Conservation (phyloP, 2,888 invertebrate species). For the Biston stratarius region DNA sequence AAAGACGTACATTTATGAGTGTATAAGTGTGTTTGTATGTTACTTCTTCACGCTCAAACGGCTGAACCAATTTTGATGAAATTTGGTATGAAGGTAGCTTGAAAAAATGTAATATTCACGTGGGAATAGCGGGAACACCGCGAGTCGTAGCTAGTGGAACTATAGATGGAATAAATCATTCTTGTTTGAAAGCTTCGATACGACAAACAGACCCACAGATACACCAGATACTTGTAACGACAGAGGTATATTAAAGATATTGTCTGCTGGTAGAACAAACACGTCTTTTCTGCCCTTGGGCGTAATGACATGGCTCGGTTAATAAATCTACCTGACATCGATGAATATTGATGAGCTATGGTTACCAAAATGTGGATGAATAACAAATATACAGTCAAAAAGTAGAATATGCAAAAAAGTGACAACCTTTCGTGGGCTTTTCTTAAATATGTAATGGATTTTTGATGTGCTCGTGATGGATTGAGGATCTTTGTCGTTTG, state of each 20-base stretch:
- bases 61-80: no score
- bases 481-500: conserved; percentile 4
- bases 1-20: no score
- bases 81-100: no score
- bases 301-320: conserved; percentile 64
- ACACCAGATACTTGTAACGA: no score
- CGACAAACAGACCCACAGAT: no score
- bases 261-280: not conserved
- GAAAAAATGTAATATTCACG: no score
- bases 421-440: conserved; percentile 6
- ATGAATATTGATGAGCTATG: conserved; percentile 73
- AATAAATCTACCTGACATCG: conserved; percentile 72
- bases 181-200: no score
- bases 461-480: conserved; percentile 22
- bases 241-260: not conserved
- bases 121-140: no score
- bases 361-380: conserved; percentile 35
- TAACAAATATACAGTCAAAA: conserved; percentile 28
- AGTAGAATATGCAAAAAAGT: conserved; percentile 11
- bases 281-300: conserved; percentile 20
- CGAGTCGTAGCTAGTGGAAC: no score
- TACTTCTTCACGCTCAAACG: no score
- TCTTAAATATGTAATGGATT: conserved; percentile 17
- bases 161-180: no score
- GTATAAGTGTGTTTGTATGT: no score